Conservation (phyloP, 2,888 invertebrate species). For the Parasteatoda lunata region DNA sequence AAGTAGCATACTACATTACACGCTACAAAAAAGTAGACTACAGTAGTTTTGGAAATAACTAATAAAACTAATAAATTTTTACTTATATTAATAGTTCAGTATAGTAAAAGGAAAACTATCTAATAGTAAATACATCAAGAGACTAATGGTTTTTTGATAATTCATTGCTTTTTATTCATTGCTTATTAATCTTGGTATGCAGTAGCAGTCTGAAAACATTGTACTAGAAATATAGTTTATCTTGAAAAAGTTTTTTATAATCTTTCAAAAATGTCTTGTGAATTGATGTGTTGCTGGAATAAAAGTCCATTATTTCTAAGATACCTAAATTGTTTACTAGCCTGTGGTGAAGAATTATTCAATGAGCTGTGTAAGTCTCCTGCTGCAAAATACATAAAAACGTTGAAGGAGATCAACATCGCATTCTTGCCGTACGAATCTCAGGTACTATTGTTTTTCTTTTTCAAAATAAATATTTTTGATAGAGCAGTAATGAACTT, state of each 20-base stretch:
- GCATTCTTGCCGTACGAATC: constrained; percentile 98
- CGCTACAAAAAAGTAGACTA: no score
- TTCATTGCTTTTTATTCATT: neutral
- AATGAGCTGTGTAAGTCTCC: constrained; percentile 97
- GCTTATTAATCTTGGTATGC: neutral
- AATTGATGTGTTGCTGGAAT: neutral
- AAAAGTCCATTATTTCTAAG: neutral
- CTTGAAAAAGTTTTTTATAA: no score
- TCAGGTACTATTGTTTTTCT: constrained; percentile 80
- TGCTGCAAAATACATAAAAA: constrained; percentile 95
- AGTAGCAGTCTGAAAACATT: neutral
- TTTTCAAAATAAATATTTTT: no score
- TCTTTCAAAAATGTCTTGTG: no score
- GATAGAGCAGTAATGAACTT: no score
- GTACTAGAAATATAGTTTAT: no score
- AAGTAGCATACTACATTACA: no score
- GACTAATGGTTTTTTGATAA: neutral
- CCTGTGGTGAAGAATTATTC: constrained; percentile 97
- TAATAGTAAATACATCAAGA: no score
- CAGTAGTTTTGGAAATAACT: no score
- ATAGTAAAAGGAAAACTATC: no score
- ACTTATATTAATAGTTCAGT: no score
- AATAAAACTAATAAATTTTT: no score
- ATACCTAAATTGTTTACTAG: constrained; percentile 73
- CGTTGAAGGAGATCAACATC: constrained; percentile 98